Percentiles rank a stretch among this genome's conserved stretches.
Evolutionary conservation across 2,113 vertebrate species (phyloP).

Genomic region (Leiothrix lutea): DNA sequence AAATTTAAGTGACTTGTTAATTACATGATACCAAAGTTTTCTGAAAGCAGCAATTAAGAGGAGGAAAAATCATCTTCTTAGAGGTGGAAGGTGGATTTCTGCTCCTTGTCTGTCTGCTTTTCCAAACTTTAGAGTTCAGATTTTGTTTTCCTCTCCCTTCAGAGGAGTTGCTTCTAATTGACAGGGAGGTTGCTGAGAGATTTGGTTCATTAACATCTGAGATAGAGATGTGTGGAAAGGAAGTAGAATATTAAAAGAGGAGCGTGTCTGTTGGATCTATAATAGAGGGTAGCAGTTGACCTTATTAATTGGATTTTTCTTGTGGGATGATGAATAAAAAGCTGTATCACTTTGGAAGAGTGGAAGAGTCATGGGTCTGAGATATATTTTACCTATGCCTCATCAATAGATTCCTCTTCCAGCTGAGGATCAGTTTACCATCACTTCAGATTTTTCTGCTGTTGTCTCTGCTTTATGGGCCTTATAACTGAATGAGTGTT

Average conservation of each 20-base stretch:
- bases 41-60: neutral
- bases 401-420: neutral
- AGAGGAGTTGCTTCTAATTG: neutral
- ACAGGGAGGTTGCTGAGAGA: neutral
- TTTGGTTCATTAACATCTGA: neutral
- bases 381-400: neutral
- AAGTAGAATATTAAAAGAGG: neutral
- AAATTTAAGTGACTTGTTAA: constrained; percentile 10
- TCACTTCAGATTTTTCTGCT: neutral
- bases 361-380: neutral
- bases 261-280: neutral
- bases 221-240: neutral
- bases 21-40: neutral
- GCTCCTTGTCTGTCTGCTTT: neutral
- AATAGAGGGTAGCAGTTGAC: neutral
- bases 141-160: neutral
- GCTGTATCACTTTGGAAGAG: neutral
- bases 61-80: neutral
- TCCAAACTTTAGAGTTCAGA: neutral
- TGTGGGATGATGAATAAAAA: neutral
- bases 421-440: neutral
- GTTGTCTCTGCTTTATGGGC: neutral
- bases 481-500: neutral
- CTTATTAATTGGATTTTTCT: neutral
- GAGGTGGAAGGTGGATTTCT: neutral